Conservation (phyloP, 2,113 vertebrate genomes). For the Pedetes capensis region DNA sequence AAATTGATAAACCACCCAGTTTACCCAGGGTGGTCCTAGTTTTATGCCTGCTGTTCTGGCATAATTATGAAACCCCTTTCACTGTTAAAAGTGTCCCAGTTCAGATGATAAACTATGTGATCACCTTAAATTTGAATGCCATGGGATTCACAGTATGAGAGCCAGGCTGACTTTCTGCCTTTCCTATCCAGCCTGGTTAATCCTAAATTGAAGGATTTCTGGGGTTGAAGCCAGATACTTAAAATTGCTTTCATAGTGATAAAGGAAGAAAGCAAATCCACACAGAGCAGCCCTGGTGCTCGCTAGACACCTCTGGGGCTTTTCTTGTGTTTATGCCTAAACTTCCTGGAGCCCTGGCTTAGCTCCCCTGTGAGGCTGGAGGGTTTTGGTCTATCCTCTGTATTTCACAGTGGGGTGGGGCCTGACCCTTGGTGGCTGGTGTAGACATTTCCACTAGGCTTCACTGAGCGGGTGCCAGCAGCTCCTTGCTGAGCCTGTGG, state of each 20-base stretch:
- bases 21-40: background rate
- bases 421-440: background rate
- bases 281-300: background rate
- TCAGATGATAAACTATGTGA: background rate
- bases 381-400: background rate
- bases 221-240: background rate
- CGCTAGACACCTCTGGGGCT: background rate
- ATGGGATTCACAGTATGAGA: background rate
- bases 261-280: background rate
- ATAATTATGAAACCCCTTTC: background rate
- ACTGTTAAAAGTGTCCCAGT: background rate
- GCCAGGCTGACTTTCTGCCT: background rate
- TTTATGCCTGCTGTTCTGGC: background rate
- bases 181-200: background rate
- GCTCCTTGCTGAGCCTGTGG: background rate
- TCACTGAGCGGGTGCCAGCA: background rate
- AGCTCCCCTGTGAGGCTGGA: background rate
- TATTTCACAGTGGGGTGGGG: background rate
- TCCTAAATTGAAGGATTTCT: background rate
- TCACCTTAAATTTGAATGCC: background rate
- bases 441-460: background rate
- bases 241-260: background rate
- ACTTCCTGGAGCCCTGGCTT: fast-evolving
- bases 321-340: background rate
- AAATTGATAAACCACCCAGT: background rate